Evolutionary conservation across 1,140 invertebrate genomes (phyloP).

Genomic region (Rhizoglyphus robini): DNA sequence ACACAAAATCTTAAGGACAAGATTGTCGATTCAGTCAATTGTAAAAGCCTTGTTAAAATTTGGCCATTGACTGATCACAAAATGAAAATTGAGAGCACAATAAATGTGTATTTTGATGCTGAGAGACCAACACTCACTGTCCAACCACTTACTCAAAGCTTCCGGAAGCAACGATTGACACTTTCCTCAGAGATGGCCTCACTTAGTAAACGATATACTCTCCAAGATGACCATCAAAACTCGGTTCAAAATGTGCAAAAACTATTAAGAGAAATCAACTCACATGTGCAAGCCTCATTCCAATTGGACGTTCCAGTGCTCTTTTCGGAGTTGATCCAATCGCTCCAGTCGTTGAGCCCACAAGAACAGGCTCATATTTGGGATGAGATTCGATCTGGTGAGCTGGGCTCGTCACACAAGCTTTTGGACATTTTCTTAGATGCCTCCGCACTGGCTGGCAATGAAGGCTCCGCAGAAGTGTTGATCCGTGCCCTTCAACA

Average conservation of each 20-base stretch:
- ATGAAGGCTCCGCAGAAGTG: slow-evolving; percentile 1
- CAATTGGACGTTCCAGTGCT: not conserved
- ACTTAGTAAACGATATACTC: no score
- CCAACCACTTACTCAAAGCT: not conserved
- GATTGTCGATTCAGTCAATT: not conserved
- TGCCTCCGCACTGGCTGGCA: slow-evolving; percentile 14
- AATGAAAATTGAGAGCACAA: not conserved
- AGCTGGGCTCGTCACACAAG: slow-evolving; percentile 10
- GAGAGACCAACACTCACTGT: not conserved
- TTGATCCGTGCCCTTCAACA: not conserved
- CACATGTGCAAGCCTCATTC: not conserved
- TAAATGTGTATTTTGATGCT: not conserved
- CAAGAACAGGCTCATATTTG: not conserved
- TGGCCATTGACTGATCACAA: not conserved
- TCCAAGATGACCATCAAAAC: no score
- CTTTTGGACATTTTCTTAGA: slow-evolving; percentile 15
- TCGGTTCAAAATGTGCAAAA: not conserved
- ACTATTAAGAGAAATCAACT: slow-evolving; percentile 1
- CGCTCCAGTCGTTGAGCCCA: not conserved
- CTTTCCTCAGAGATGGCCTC: not conserved
- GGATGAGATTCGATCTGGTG: not conserved
- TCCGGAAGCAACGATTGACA: not conserved
- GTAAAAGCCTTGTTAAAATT: not conserved
- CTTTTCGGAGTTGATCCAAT: slow-evolving; percentile 8
- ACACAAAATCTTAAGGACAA: not conserved